Base-by-base conservation (phyloP, 2,888 invertebrate genomes). In the Falcaria lacertinaria region DNA sequence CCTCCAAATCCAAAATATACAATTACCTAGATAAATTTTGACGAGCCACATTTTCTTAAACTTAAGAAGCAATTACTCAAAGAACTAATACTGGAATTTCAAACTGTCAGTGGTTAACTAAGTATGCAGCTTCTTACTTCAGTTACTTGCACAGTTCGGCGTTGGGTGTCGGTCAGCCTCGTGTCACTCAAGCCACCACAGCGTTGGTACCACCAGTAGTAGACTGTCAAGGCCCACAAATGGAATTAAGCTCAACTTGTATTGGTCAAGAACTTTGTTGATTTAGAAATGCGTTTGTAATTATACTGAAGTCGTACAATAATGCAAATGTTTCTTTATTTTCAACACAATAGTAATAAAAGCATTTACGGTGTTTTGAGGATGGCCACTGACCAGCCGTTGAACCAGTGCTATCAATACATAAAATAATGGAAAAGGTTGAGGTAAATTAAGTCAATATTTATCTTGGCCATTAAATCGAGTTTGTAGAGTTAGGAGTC, bases 111-210 rank as follows among this genome's bases (percentile, higher is more conserved):
- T 60, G 57, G 59, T 52, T 60, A 53, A 35, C 50, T 47, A 74
- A 75, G 70, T 74, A 74, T 74, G 73, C 71, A 62, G 62, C 68
- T 70, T 69, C 70, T 71, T 69, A 54, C 44, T 45, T 38, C 46
- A 60, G 42, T 43, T 48, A 48, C 44, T 37, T 37, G 37, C 22
- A 25, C 22, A 37, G 37, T 37, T 37, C 54, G 51, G 63, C 22
- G 22, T 22, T 22, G n/a, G 37, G 69, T 58, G 69, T 68, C 72
- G 83, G 83, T 74, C 78, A 77, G 75, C 75, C 79, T 69, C 74
- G 69, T 77, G 85, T 85, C 85, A 80, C 74, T 87, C 87, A 86
- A 80, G 67, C 63, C 69, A 70, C 68, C 63, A 69, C 62, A 62
- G 52, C 52, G 65, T 69, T 69, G 66, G 64, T 22, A 37, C 14